Evolutionary conservation across 1,140 invertebrate species (phyloP).

Genomic region (Phocides pigmalion): DNA sequence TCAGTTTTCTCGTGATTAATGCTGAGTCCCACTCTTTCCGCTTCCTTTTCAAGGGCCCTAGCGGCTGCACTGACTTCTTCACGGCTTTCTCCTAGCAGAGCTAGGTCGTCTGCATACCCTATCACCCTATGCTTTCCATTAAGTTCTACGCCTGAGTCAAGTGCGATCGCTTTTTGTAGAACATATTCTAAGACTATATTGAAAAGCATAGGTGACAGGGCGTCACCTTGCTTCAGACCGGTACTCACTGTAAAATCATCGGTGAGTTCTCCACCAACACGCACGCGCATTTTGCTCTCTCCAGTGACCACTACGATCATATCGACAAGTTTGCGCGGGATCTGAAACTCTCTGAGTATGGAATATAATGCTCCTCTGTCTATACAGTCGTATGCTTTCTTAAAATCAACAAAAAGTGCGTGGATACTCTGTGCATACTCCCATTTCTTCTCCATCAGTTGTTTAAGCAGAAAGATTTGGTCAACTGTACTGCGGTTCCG

Average conservation of each 20-base stretch:
- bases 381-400: conserved; percentile 16
- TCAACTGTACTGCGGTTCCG: conserved; percentile 4
- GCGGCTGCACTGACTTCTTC: background rate
- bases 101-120: conserved; percentile 18
- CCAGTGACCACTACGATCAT: no score
- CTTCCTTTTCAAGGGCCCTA: background rate
- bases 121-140: background rate
- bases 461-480: conserved; percentile 18
- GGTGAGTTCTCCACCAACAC: no score
- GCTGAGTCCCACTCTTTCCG: background rate
- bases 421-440: conserved; percentile 24
- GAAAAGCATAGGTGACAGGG: no score
- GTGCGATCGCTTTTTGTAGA: no score
- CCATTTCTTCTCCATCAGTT: conserved; percentile 21
- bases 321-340: background rate
- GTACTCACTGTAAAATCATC: conserved; percentile 1
- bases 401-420: conserved; percentile 6
- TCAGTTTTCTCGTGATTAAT: conserved; percentile 8
- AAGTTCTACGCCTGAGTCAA: no score
- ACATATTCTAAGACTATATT: no score
- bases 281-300: no score
- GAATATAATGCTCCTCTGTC: background rate
- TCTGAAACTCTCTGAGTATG: background rate
- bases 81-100: no score
- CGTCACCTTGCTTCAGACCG: background rate